Base-by-base conservation (phyloP, 2,113 vertebrate genomes). In the Nyctibius bracteatus region DNA sequence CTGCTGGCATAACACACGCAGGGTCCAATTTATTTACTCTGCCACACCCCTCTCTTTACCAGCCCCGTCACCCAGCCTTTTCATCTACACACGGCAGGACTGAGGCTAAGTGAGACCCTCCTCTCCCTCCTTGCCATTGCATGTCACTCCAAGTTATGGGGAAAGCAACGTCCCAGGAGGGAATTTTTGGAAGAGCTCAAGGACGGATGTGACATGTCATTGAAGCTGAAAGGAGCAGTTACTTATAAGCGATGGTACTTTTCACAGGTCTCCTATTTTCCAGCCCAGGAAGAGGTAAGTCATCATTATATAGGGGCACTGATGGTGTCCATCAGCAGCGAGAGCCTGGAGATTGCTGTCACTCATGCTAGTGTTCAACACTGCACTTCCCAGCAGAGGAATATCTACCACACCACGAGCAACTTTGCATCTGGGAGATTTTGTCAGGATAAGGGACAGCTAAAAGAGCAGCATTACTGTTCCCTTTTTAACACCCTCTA, bases 161-260 rank as follows among this genome's bases (percentile, higher is more conserved):
- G 41, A 95, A 92, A 61, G 88, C 43, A 31, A 67, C 77, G 88
- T 96, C 96, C 96, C 97, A 92, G 70, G 94, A 97, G 95, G 88
- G 93, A 94, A 79, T 90, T 97, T 97, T 96, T 96, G 92, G 90
- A 93, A 89, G 95, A 94, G 92, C 91, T 97, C 95, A 95, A 97
- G 97, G 94, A 98, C 97, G 95, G 97, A 98, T 97, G 90, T 54
- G 86, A 96, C 83, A 62, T 92, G 96, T 97, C 97, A 97, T 82
- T 97, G 97, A 96, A 97, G 93, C 70, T 97, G 98, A 97, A 98
- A 98, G 95, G 94, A 95, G 94, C 96, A 95, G 96, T 97, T 97
- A 95, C 92, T 98, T 98, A 96, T 83, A 92, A 97, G 88, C 20
- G 14, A 91, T 18, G 66, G 86, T 96, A 93, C 96, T 98, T 97